Base-by-base conservation (phyloP, 2,797 vertebrate species). In the Spinibarbus caldwelli region DNA sequence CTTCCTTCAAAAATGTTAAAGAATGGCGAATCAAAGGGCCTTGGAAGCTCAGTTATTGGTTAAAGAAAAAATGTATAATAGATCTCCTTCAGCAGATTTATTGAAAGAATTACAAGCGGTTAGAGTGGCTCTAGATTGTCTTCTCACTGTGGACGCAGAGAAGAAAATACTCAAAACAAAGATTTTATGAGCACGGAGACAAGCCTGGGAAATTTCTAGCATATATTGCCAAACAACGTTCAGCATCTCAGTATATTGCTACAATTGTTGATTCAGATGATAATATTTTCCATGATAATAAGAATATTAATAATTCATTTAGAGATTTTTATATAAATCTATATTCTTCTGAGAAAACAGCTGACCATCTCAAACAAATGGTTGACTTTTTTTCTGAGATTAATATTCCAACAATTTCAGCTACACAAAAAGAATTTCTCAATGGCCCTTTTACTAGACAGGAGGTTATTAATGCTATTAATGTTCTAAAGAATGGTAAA, bases 301-400 rank as follows among this genome's bases (percentile, higher is more conserved):
- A 38, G 17, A 70, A 70, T 23, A 70, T 38, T 36, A 21, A 70
- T 36, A 21, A 41, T 4, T 23, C 9, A 19, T 41, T 70, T 36
- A 21, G 9, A 11, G 17, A 41, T 23, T 38, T 70, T 10, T 38
- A 68, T 38, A 21, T 38, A 9, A 38, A 23, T 29, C 7, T 66
- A 17, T 66, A 66, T 34, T 31, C 62, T 29, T 66, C 62, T 66
- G 26, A 41, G 19, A 41, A 70, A 21, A 70, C 21, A 26, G 5
- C 5, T 71, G 68, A 43, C 68, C 36, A 71, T 43, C 68, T 71
- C 19, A 26, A 72, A 72, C 14, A 45, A 72, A 72, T 17, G n/a
- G 41, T n/a, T 29, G 70, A 71, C 70, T 45, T 72, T 72, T 71
- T 72, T 72, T 72, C 14, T 47, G 23, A 47, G 41, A 47, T 29